Evolutionary conservation across 2,888 invertebrate species (phyloP).

Genomic region (Phalangium opilio): DNA sequence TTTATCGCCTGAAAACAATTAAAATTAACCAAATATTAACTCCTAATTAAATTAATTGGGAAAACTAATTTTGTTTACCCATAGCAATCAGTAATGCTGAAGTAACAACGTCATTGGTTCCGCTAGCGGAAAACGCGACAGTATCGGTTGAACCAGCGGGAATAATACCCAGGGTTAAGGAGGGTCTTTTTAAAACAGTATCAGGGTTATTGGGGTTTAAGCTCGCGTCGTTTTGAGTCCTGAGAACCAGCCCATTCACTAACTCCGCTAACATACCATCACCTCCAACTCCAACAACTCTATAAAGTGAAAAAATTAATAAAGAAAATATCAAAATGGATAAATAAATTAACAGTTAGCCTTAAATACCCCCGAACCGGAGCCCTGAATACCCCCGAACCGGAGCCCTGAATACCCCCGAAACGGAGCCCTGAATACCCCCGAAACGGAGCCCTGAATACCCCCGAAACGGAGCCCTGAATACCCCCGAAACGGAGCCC

Average conservation of each 20-base stretch:
- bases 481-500: too few species aligned
- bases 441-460: too few species aligned
- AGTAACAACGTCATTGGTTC: conserved; percentile 60
- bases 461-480: too few species aligned
- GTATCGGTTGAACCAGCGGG: conserved; percentile 58
- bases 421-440: too few species aligned
- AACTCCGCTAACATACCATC: conserved; percentile 74
- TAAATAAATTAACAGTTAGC: too few species aligned
- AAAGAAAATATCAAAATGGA: too few species aligned
- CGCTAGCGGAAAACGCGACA: conserved; percentile 59
- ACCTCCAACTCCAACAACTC: conserved; percentile 65
- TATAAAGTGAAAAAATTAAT: too few species aligned
- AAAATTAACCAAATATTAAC: conserved; percentile 5
- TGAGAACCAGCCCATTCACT: conserved; percentile 49
- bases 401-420: too few species aligned
- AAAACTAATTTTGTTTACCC: too few species aligned
- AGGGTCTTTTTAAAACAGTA: conserved; percentile 28
- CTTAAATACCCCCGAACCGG: too few species aligned
- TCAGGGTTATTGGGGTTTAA: conserved; percentile 40
- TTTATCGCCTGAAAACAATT: conserved; percentile 39
- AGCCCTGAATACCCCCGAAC: too few species aligned
- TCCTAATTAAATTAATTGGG: too few species aligned
- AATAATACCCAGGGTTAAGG: conserved; percentile 48
- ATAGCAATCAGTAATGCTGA: conserved; percentile 66
- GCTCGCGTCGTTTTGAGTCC: conserved; percentile 39